These are phyloP conservation scores for Steatornis caripensis DNA, from an alignment of 2,113 vertebrate species.

Conservation along the genomic window DNA sequence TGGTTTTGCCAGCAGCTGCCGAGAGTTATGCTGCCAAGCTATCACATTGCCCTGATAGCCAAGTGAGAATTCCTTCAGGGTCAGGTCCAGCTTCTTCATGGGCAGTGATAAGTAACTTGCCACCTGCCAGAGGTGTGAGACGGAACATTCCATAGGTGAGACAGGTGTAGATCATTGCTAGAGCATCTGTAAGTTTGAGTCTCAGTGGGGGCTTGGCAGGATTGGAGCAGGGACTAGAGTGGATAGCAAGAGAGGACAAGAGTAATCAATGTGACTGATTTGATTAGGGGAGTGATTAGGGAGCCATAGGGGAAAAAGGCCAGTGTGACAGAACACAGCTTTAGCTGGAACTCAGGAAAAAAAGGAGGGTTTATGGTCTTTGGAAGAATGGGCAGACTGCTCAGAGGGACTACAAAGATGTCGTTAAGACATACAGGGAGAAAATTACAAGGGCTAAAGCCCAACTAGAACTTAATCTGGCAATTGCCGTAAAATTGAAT, in stretches of 20 bases:
- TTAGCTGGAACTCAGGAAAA: too few relatives aligned
- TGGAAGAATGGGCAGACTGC: too few relatives aligned
- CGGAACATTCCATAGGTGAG: neutral
- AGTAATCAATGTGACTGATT: neutral
- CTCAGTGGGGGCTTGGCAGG: neutral
- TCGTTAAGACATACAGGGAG: too few relatives aligned
- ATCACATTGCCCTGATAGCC: neutral
- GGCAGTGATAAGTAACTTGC: too few relatives aligned
- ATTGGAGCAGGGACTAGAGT: neutral
- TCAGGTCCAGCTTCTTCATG: neutral
- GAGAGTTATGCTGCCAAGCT: neutral
- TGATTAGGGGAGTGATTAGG: too few relatives aligned
- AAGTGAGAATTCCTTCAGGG: neutral
- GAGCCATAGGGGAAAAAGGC: too few relatives aligned
- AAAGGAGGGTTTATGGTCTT: too few relatives aligned
- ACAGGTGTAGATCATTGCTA: accelerated
- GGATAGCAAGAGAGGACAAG: neutral
- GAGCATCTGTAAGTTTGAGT: neutral
- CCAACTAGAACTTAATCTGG: too few relatives aligned
- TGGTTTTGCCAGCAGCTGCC: neutral
- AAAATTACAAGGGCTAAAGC: too few relatives aligned
- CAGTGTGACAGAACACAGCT: too few relatives aligned
- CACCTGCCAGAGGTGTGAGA: accelerated
- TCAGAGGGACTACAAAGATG: too few relatives aligned
- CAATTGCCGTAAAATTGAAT: too few relatives aligned